phyloP scores from a whole-genome alignment of 2,888 invertebrate genomes.

The Drosophila mayaguana region DNA sequence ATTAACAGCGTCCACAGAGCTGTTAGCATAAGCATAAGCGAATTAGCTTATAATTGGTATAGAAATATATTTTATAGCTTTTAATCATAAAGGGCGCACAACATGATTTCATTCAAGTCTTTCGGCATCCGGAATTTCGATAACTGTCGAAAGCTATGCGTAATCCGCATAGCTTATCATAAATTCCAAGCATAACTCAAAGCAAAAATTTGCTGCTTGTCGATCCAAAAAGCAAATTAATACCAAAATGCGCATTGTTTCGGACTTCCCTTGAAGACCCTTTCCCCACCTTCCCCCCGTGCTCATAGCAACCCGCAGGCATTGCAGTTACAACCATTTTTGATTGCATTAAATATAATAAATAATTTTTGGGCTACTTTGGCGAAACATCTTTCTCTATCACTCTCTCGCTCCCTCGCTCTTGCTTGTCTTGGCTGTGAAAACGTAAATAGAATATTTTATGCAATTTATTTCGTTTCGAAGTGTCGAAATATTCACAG shows the following conservation, averaged over 20 bases:
- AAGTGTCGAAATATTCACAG: constrained; percentile 63
- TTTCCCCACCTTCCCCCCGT: background rate
- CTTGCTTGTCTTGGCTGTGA: constrained; percentile 16
- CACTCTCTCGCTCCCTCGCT: background rate
- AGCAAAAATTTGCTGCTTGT: constrained; percentile 29
- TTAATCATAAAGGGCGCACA: background rate
- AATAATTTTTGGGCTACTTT: constrained; percentile 37
- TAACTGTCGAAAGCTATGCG: constrained; percentile 22
- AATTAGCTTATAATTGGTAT: background rate
- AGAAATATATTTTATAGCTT: background rate
- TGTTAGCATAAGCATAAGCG: background rate
- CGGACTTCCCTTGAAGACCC: background rate
- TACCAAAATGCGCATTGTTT: constrained; percentile 60
- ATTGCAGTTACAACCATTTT: constrained; percentile 65
- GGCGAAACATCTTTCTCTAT: background rate
- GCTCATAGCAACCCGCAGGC: constrained; percentile 41
- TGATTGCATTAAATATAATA: constrained; percentile 73
- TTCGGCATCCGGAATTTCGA: constrained; percentile 11
- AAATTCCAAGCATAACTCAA: constrained; percentile 68
- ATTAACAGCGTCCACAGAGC: constrained; percentile 1
- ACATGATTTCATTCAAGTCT: constrained; percentile 4
- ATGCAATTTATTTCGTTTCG: constrained; percentile 76
- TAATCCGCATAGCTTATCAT: constrained; percentile 60
- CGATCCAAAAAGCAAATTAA: constrained; percentile 45
- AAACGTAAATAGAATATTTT: constrained; percentile 77